These are phyloP conservation scores for Phalanger gymnotis DNA, from an alignment of 2,797 vertebrate genomes.

Conservation along the genomic window DNA sequence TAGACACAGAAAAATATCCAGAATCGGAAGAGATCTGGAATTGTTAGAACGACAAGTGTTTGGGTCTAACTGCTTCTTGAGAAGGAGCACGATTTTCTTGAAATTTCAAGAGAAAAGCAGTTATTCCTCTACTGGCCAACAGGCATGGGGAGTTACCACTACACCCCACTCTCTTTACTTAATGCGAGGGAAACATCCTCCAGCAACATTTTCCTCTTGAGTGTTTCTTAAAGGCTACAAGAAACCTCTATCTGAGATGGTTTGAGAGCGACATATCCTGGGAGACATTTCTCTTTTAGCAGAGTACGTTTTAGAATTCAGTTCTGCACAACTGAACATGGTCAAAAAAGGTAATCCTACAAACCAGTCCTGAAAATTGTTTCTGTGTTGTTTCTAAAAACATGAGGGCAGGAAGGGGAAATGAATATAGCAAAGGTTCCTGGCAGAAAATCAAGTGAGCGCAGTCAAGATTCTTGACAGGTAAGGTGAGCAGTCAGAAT, in stretches of 20 bases:
- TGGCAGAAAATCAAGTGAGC: background rate
- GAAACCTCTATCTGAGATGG: background rate
- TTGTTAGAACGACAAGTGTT: background rate
- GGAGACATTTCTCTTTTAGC: background rate
- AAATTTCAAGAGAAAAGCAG: background rate
- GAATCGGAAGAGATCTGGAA: background rate
- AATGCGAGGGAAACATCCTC: background rate
- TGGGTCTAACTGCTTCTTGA: background rate
- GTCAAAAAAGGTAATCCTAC: background rate
- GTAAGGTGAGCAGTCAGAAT: constrained; percentile 19
- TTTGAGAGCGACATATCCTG: background rate
- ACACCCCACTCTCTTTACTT: background rate
- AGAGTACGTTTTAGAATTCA: constrained; percentile 37
- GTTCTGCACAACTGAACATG: background rate
- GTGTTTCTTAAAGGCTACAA: constrained; percentile 14
- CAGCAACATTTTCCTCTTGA: constrained; percentile 15
- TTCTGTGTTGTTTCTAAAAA: background rate
- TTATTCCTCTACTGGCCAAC: background rate
- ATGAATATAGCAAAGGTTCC: background rate
- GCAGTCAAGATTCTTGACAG: background rate
- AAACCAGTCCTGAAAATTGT: background rate
- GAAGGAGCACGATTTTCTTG: background rate
- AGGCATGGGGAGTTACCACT: background rate
- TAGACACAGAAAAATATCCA: background rate
- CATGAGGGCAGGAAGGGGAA: background rate